Percentiles rank a stretch among this genome's conserved stretches.
These are phyloP conservation scores for Channallabes apus DNA, from an alignment of 2,797 vertebrate species.

Conservation along the genomic window DNA sequence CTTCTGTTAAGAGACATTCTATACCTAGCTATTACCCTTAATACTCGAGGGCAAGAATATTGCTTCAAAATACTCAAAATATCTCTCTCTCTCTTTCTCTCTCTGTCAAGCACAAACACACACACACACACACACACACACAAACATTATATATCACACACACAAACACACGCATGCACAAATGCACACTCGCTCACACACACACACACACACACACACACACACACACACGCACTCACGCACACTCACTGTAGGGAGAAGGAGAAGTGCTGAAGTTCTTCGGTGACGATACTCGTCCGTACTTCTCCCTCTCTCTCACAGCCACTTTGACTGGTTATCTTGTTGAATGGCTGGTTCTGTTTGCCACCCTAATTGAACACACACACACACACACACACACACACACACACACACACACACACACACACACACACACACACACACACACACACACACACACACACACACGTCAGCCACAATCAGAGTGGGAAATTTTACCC, in stretches of 20 bases:
- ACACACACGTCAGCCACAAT: conserved; percentile 77
- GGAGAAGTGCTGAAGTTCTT: conserved; percentile 76
- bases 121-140: not conserved
- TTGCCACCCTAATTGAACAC: conserved; percentile 66
- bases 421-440: conserved; percentile 58
- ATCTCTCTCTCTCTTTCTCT: not conserved
- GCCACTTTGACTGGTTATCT: conserved; percentile 71
- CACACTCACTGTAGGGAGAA: conserved; percentile 77
- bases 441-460: too few species aligned
- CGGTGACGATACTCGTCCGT: conserved; percentile 63
- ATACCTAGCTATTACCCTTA: conserved; percentile 52
- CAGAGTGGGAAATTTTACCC: conserved; percentile 73
- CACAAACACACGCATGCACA: not conserved
- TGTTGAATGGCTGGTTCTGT: conserved; percentile 78
- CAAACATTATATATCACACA: not conserved
- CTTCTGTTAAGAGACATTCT: conserved; percentile 49
- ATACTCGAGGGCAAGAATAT: conserved; percentile 53
- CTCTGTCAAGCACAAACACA: not conserved
- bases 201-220: conserved; percentile 5
- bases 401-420: conserved; percentile 54
- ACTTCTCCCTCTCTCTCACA: conserved; percentile 56
- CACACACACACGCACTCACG: not conserved
- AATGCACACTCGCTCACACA: conserved; percentile 4
- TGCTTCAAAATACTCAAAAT: conserved; percentile 44
- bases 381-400: conserved; percentile 61